phyloP scores from a whole-genome alignment of 2,888 invertebrate species.

The Halictus ligatus region DNA sequence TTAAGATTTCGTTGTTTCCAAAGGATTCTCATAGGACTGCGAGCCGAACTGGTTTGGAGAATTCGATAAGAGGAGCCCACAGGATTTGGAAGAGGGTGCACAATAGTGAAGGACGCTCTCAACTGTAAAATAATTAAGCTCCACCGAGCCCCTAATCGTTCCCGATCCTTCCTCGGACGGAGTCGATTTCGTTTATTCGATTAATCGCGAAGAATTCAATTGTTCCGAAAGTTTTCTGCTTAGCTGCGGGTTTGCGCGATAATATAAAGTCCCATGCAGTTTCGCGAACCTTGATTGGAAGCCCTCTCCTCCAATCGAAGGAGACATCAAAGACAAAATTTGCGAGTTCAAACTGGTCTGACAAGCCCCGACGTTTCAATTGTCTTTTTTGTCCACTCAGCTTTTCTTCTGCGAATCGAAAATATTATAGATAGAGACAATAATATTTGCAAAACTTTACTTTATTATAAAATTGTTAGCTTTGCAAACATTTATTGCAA shows the following conservation, averaged over 20 bases:
- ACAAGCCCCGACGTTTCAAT: background rate
- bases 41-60: conserved; percentile 51
- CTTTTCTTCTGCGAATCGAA: background rate
- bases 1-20: conserved; percentile 51
- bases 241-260: conserved; percentile 17
- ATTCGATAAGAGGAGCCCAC: conserved; percentile 65
- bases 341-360: background rate
- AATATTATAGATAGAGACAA: background rate
- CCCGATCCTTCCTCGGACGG: conserved; percentile 50
- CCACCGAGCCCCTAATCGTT: conserved; percentile 60
- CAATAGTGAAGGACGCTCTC: conserved; percentile 59
- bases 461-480: background rate
- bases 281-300: conserved; percentile 34
- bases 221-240: conserved; percentile 48
- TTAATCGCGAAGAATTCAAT: conserved; percentile 68
- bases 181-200: conserved; percentile 66
- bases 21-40: conserved; percentile 50
- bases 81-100: conserved; percentile 62
- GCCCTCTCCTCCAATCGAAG: background rate
- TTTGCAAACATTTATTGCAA: background rate
- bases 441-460: background rate
- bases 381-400: background rate
- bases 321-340: conserved; percentile 27
- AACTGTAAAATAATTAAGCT: conserved; percentile 66
- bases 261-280: conserved; percentile 15